Evolutionary conservation across 2,113 vertebrate species (phyloP).

Genomic region (Pachyramphus minor): DNA sequence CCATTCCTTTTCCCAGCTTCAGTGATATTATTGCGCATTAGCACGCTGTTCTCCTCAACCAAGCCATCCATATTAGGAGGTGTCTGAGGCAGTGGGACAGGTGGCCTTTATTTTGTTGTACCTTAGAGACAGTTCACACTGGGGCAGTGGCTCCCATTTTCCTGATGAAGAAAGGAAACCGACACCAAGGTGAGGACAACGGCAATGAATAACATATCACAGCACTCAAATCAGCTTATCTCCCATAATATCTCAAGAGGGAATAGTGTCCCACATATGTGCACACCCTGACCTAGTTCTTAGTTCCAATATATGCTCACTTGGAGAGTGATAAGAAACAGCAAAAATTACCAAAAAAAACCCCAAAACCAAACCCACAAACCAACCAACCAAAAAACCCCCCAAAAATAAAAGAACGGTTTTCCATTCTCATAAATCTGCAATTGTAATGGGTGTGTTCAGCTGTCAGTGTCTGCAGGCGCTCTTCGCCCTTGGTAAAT

Average conservation of each 20-base stretch:
- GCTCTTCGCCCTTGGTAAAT: background rate
- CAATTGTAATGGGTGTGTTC: background rate
- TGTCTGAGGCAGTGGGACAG: background rate
- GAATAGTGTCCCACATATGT: background rate
- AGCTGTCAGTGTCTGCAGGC: background rate
- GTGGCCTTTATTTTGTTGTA: background rate
- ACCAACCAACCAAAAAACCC: background rate
- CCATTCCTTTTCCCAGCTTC: slow-evolving; percentile 80
- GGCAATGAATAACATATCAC: background rate
- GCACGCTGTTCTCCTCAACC: slow-evolving; percentile 66
- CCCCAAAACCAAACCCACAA: background rate
- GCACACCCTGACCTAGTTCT: background rate
- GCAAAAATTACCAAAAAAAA: accelerated
- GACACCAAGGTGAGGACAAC: slow-evolving; percentile 25
- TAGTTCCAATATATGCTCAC: background rate
- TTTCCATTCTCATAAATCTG: background rate
- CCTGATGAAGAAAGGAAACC: slow-evolving; percentile 49
- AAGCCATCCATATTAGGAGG: slow-evolving; percentile 71
- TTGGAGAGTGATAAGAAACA: background rate
- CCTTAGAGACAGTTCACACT: slow-evolving; percentile 36
- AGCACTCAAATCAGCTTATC: background rate
- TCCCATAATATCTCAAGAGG: background rate
- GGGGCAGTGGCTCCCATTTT: slow-evolving; percentile 65
- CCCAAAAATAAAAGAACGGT: background rate
- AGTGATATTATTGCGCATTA: slow-evolving; percentile 61